phyloP scores from a whole-genome alignment of 2,113 vertebrate genomes.

The Ranitomeya variabilis region DNA sequence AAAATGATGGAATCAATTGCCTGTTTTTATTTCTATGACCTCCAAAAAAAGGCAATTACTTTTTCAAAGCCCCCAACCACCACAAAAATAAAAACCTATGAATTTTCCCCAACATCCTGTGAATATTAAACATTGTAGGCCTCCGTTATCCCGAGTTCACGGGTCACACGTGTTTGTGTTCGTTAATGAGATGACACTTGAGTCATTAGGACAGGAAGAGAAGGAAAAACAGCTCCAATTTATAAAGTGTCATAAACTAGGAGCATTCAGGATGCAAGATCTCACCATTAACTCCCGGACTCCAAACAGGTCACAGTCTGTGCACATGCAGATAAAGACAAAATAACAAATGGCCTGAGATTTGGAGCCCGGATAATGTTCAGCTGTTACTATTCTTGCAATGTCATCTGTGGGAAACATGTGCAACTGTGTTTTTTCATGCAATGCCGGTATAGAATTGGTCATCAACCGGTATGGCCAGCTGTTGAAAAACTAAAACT shows the following conservation, averaged over 20 bases:
- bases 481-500: not conserved
- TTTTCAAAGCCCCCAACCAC: not conserved
- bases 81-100: not conserved
- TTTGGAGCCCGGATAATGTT: not conserved
- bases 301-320: conserved; percentile 19
- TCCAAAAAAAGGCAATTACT: not conserved
- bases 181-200: conserved; percentile 23
- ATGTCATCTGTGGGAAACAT: conserved; percentile 8
- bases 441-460: not conserved
- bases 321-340: conserved; percentile 3
- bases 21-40: not conserved
- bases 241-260: conserved; percentile 43
- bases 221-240: conserved; percentile 24
- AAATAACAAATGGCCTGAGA: conserved; percentile 28
- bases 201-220: conserved; percentile 24
- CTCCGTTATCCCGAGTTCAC: not conserved
- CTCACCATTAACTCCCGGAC: conserved; percentile 23
- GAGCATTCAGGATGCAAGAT: conserved; percentile 28
- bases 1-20: not conserved
- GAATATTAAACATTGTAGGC: conserved; percentile 15
- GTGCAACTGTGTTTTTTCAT: not conserved
- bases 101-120: not conserved
- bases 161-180: conserved; percentile 47
- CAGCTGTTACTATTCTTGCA: conserved; percentile 26
- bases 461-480: not conserved